phyloP scores from a whole-genome alignment of 2,888 invertebrate genomes.

The Nomada hirtipes region DNA sequence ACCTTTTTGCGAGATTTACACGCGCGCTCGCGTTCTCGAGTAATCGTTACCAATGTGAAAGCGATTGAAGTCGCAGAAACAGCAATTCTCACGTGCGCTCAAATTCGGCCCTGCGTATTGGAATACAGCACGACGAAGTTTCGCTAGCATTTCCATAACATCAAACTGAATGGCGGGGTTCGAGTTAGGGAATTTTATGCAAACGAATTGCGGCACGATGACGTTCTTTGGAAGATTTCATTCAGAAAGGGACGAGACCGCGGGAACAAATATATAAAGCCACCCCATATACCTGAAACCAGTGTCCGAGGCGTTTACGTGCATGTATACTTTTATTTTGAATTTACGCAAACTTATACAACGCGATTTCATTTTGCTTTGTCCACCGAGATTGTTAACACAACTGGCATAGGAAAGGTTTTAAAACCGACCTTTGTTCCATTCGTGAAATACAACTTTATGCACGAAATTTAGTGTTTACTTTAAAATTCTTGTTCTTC shows the following conservation, averaged over 20 bases:
- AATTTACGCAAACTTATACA: not conserved
- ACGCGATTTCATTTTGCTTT: not conserved
- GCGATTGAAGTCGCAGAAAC: constrained; percentile 30
- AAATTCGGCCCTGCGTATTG: constrained; percentile 20
- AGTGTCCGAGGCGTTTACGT: not conserved
- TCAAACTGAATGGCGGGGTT: constrained; percentile 7
- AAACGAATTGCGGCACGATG: constrained; percentile 50
- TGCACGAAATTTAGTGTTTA: too few species aligned
- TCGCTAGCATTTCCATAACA: constrained; percentile 56
- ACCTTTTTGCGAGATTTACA: not conserved
- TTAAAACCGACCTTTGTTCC: too few species aligned
- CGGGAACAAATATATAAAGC: not conserved
- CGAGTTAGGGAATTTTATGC: constrained; percentile 41
- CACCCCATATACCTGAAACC: too few species aligned
- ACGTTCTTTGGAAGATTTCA: constrained; percentile 30
- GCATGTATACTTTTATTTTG: not conserved
- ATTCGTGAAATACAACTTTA: too few species aligned
- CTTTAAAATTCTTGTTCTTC: too few species aligned
- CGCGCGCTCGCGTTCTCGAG: not conserved
- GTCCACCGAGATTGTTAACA: too few species aligned
- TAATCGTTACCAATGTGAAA: constrained; percentile 5
- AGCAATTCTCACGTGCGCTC: constrained; percentile 32
- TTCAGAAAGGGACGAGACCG: not conserved
- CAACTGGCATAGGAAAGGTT: too few species aligned
- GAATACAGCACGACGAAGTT: constrained; percentile 47